phyloP scores from a whole-genome alignment of 2,797 vertebrate species.

The Microctenopoma stevenorrisi region DNA sequence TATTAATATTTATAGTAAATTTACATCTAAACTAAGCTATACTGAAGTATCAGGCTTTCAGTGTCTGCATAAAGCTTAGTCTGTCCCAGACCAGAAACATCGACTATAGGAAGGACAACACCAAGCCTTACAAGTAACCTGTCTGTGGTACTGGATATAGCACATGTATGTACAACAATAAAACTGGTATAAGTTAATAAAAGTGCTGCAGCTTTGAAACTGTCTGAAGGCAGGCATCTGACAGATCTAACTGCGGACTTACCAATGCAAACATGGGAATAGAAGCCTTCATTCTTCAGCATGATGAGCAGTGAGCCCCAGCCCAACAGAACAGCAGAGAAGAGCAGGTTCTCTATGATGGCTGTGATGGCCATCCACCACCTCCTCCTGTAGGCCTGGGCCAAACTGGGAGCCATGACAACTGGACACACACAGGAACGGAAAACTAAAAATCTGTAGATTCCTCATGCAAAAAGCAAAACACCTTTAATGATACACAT shows the following conservation, averaged over 20 bases:
- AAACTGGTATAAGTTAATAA: neutral
- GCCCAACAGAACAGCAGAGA: slow-evolving; percentile 90
- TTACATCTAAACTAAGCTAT: no score
- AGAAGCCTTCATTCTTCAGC: slow-evolving; percentile 91
- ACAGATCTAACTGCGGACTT: slow-evolving; percentile 8
- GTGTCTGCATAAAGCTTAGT: no score
- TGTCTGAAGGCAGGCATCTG: neutral
- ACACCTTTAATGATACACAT: no score
- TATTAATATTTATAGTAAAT: no score
- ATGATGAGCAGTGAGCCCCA: slow-evolving; percentile 92
- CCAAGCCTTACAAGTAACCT: no score
- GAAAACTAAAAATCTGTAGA: no score
- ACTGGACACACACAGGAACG: slow-evolving; percentile 26
- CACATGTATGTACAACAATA: no score
- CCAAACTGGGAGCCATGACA: slow-evolving; percentile 87
- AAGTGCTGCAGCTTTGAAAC: neutral
- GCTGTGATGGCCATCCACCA: slow-evolving; percentile 91
- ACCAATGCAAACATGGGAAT: slow-evolving; percentile 88
- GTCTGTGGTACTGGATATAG: no score
- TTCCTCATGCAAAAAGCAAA: no score
- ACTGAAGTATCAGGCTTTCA: neutral
- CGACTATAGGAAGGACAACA: no score
- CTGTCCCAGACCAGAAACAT: no score
- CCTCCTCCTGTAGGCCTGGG: slow-evolving; percentile 84
- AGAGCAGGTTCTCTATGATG: slow-evolving; percentile 89